phyloP scores from a whole-genome alignment of 2,797 vertebrate species.

The Dromococcyx pavoninus region DNA sequence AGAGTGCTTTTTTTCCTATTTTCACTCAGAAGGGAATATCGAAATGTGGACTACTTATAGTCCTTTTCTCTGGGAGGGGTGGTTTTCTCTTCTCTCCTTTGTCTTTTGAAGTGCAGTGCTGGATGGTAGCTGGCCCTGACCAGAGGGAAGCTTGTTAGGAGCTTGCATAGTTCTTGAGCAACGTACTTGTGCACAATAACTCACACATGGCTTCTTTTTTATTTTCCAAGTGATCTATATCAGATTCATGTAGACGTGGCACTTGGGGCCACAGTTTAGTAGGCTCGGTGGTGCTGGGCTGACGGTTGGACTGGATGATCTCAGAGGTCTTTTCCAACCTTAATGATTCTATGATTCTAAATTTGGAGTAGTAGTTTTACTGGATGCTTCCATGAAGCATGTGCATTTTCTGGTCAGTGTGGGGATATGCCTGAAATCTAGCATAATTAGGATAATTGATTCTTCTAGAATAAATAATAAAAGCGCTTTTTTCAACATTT shows the following conservation, averaged over 20 bases:
- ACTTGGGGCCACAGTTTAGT: too few species aligned
- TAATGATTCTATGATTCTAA: too few species aligned
- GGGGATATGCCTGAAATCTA: background rate
- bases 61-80: background rate
- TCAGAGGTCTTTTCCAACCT: too few species aligned
- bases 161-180: background rate
- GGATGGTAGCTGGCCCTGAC: background rate
- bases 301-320: too few species aligned
- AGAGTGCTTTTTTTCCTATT: background rate
- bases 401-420: background rate
- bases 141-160: background rate
- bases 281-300: too few species aligned
- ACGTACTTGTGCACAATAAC: rapidly evolving
- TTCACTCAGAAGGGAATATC: background rate
- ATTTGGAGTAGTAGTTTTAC: background rate
- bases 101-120: background rate
- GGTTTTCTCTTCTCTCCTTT: background rate
- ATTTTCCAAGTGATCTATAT: background rate
- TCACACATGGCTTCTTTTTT: background rate
- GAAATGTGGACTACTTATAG: background rate
- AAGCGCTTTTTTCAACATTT: background rate
- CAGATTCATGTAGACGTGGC: background rate
- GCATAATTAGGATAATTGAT: background rate
- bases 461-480: background rate
- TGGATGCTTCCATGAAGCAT: background rate